phyloP scores from a whole-genome alignment of 2,888 invertebrate genomes.

The Anagyrus pseudococci region DNA sequence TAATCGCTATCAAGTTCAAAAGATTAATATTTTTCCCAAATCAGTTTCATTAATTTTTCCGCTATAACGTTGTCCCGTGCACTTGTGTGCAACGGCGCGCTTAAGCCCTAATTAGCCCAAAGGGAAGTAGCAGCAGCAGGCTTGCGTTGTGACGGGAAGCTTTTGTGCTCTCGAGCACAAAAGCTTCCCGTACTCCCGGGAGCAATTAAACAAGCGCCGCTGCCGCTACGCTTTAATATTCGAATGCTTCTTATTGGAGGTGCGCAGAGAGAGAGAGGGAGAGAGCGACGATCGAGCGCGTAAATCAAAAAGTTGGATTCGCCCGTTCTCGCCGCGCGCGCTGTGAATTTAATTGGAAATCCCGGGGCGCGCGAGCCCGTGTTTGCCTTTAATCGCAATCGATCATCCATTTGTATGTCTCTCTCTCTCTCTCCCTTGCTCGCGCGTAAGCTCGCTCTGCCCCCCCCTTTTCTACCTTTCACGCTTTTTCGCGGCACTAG shows the following conservation, averaged over 20 bases:
- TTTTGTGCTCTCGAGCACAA: neutral
- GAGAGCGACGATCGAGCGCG: slow-evolving; percentile 8
- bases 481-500: neutral
- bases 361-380: slow-evolving; percentile 3
- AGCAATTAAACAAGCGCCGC: slow-evolving; percentile 14
- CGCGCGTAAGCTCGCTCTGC: too few relatives aligned
- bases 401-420: slow-evolving; percentile 14
- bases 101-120: slow-evolving; percentile 17
- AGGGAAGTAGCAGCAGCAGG: neutral
- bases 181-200: neutral
- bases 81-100: neutral
- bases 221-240: neutral
- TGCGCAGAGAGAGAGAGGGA: neutral
- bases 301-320: slow-evolving; percentile 35
- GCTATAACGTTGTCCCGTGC: too few relatives aligned
- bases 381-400: slow-evolving; percentile 24
- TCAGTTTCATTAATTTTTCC: too few relatives aligned
- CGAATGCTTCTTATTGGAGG: slow-evolving; percentile 14
- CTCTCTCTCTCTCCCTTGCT: neutral
- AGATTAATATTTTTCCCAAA: too few relatives aligned
- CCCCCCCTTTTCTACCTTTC: too few relatives aligned
- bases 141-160: neutral
- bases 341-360: slow-evolving; percentile 33
- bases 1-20: too few relatives aligned
- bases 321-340: too few relatives aligned